Base-by-base conservation (phyloP, 2,797 vertebrate genomes). In the Catostomus latipinnis region DNA sequence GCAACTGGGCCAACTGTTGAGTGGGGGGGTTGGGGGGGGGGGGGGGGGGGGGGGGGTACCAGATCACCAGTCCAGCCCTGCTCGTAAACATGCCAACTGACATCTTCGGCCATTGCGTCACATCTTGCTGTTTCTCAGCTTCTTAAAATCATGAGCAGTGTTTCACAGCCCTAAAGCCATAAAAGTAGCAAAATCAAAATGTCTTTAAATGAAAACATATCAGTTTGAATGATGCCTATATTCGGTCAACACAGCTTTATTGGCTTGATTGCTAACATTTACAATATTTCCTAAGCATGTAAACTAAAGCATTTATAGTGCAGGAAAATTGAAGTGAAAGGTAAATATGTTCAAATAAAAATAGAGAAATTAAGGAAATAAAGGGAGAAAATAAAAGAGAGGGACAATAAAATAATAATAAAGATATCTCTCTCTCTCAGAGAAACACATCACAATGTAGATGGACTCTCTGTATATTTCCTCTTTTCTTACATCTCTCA, bases 401-500 rank as follows among this genome's bases (percentile, higher is more conserved):
- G 12, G n/a, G 11, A 54, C 53, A 54, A 13, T 54, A 54, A 54
- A n/a, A 54, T 22, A 10, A 50, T 67, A 67, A 67, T 50, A 1
- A 9, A 9, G 7, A 12, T 52, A 12, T 43, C 7, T 54, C 22
- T 22, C 11, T 54, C 62, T 46, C 7, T 60, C 43, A 14, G 7
- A 72, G 1, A 22, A 6, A 63, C 6, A 62, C 11, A n/a, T 8
- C 14, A 48, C 1, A 1, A 9, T 11, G 10, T 48, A 48, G 43
- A 48, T 45, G 14, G 8, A 6, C 9, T 43, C 9, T 43, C 34
- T 43, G 50, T 6, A 70, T 6, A 9, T 46, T 75, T 10, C 13
- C 54, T 70, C 43, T 22, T 78, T 71, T 46, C 66, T 80, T 70
- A 75, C 86, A 74, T 57, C n/a, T 6, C 67, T 81, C 18, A 49